phyloP scores from a whole-genome alignment of 2,888 invertebrate species.

The Atrina japonica region DNA sequence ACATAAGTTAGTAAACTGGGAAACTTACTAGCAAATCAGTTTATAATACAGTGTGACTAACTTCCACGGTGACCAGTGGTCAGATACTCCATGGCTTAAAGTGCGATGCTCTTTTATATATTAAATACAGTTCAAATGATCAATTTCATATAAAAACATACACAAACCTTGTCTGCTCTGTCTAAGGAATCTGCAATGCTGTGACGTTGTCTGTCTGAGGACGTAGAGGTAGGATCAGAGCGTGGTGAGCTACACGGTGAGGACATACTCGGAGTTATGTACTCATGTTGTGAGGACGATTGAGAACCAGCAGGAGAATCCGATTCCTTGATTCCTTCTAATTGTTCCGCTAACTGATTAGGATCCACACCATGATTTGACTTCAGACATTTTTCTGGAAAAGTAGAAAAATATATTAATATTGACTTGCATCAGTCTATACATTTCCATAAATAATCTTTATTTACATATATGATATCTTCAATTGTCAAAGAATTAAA shows the following conservation, averaged over 20 bases:
- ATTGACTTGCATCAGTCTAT: neutral
- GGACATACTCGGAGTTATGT: constrained; percentile 75
- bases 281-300: constrained; percentile 77
- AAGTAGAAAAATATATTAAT: neutral
- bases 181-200: constrained; percentile 13
- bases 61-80: too few relatives aligned
- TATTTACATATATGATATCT: neutral
- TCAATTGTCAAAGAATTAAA: neutral
- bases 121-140: too few relatives aligned
- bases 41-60: too few relatives aligned
- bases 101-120: too few relatives aligned
- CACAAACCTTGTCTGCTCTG: constrained; percentile 40
- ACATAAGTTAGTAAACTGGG: too few relatives aligned
- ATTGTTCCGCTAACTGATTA: constrained; percentile 73
- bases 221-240: constrained; percentile 72
- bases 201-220: constrained; percentile 65
- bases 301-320: constrained; percentile 74
- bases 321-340: constrained; percentile 75
- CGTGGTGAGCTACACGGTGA: constrained; percentile 76
- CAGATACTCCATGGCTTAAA: too few relatives aligned
- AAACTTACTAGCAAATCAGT: too few relatives aligned
- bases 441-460: neutral
- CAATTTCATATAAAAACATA: too few relatives aligned
- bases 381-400: constrained; percentile 46
- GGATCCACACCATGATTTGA: constrained; percentile 75